Evolutionary conservation across 2,797 vertebrate species (phyloP), one percentile per base, ranked within the genome.

Genomic region (Cichlasoma orientale): DNA sequence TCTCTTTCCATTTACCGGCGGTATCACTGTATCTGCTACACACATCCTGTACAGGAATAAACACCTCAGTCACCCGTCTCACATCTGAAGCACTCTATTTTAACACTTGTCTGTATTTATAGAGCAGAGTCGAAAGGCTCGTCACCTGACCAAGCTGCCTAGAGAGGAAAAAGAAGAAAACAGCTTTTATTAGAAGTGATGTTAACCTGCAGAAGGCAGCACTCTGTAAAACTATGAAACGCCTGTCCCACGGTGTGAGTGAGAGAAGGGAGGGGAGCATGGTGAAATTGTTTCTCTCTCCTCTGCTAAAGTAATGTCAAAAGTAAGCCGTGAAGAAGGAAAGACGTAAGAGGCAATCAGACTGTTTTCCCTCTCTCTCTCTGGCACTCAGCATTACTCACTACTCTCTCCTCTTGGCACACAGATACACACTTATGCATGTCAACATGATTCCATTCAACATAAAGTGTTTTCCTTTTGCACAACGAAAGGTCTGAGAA

Each of bases 91-190:
- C 86, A 71, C 85, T 86, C 87, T 93, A 92, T 93, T 94, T 93
- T 91, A 93, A 91, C 92, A 80, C 90, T 69, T 70, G 52, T 81
- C 82, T 86, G 74, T 93, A 94, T 93, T 93, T 92, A 92, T 94
- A 94, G 92, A 80, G 13, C 63, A 3, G 82, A 79, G 91, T 92
- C 92, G 84, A 93, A 92, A 92, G 90, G 85, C 90, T 77, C 79
- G 88, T 90, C 92, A 90, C 86, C 88, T 86, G 90, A 90, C 82
- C 82, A 5, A 68, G 86, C 83, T 83, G 83, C 82, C 73, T 74
- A 33, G 59, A 50, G 86, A 89, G 61, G 52, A 69, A 75, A 69
- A 58, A 56, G 70, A 80, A 84, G 77, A 83, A 77, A 87, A 77
- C 63, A 9, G 80, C 82, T 91, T 91, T 89, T 82, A 86, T 92